Conservation (phyloP, 2,888 invertebrate species). For the Allacma fusca region DNA sequence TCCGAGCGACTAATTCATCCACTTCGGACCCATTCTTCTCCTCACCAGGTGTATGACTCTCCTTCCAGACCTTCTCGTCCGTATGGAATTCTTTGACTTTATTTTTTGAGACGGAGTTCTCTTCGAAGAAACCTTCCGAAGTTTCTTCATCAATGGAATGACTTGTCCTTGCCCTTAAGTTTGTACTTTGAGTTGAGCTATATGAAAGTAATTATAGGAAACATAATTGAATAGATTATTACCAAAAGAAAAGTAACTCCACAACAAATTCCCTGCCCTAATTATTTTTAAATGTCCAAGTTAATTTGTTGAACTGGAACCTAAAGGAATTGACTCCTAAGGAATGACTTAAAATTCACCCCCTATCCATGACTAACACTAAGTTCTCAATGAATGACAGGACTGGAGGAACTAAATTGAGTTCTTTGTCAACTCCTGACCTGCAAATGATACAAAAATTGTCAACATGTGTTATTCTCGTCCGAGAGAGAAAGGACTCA, state of each 20-base stretch:
- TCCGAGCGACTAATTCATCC: slow-evolving; percentile 51
- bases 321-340: too few relatives aligned
- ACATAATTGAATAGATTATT: too few relatives aligned
- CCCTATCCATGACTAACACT: too few relatives aligned
- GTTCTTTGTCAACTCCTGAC: too few relatives aligned
- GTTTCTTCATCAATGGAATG: slow-evolving; percentile 36
- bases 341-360: too few relatives aligned
- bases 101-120: slow-evolving; percentile 11
- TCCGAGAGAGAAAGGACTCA: too few relatives aligned
- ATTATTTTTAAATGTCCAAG: too few relatives aligned
- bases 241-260: neutral
- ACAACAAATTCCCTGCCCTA: too few relatives aligned
- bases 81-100: slow-evolving; percentile 19
- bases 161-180: slow-evolving; percentile 38
- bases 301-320: too few relatives aligned
- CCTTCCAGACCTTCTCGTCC: slow-evolving; percentile 9
- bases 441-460: slow-evolving; percentile 1
- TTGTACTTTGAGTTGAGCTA: slow-evolving; percentile 41
- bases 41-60: neutral
- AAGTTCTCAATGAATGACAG: too few relatives aligned
- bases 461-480: too few relatives aligned
- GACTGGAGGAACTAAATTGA: too few relatives aligned
- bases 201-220: neutral
- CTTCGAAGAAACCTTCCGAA: slow-evolving; percentile 21
- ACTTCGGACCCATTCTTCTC: slow-evolving; percentile 17